Percentiles rank a stretch among this genome's conserved stretches.
Conservation (phyloP, 2,113 vertebrate genomes). For the Bothrops jararaca region DNA sequence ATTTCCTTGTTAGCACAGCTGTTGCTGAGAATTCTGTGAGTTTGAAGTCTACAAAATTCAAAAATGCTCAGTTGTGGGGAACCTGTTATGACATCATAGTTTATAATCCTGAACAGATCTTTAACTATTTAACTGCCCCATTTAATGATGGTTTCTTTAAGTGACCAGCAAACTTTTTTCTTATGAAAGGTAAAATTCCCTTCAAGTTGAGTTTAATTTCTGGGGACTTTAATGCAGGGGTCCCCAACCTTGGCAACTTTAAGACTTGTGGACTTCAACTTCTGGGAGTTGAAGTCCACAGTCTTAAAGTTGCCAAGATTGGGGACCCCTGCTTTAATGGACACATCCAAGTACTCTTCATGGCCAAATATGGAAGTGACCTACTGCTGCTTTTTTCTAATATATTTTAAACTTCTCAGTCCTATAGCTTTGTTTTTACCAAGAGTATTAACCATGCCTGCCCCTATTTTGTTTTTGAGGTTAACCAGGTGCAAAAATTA, state of each 20-base stretch:
- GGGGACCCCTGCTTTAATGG: not conserved
- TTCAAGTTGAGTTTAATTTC: not conserved
- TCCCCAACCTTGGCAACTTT: no score
- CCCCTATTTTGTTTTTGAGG: not conserved
- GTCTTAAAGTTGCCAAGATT: no score
- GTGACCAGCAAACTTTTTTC: not conserved
- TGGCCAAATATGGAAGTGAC: not conserved
- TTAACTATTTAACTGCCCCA: not conserved
- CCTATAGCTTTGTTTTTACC: not conserved
- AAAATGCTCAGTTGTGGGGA: not conserved
- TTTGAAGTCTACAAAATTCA: not conserved
- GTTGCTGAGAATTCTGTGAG: not conserved
- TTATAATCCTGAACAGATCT: not conserved
- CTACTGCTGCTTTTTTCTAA: not conserved
- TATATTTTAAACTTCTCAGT: not conserved
- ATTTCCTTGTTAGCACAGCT: not conserved
- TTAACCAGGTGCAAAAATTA: not conserved
- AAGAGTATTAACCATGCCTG: not conserved
- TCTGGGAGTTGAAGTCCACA: no score
- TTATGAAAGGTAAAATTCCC: not conserved
- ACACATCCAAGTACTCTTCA: not conserved
- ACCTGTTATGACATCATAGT: not conserved
- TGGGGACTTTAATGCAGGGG: not conserved
- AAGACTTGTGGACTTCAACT: no score
- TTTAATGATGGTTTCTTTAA: not conserved